Percentiles rank a stretch among this genome's conserved stretches.
These are phyloP conservation scores for Zygaena filipendulae DNA, from an alignment of 2,888 invertebrate species.

Conservation along the genomic window DNA sequence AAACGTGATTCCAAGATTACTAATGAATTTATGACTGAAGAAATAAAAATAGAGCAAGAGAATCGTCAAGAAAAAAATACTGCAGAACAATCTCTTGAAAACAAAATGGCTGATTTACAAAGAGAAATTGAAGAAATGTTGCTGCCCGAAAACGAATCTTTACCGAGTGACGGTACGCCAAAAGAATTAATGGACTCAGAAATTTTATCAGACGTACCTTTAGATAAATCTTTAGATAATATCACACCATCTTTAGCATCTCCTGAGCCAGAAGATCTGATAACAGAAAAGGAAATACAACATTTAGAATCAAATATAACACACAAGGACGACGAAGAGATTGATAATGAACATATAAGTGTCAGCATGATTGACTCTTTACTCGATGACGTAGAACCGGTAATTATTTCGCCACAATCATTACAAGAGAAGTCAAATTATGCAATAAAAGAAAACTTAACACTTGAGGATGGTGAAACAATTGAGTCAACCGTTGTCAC, in stretches of 20 bases:
- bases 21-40: constrained; percentile 20
- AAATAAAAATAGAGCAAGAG: constrained; percentile 15
- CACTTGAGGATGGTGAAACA: constrained; percentile 3
- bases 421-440: too few species aligned
- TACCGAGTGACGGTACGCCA: constrained; percentile 39
- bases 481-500: constrained; percentile 2
- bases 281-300: constrained; percentile 5
- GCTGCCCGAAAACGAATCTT: constrained; percentile 54
- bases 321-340: constrained; percentile 5
- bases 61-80: constrained; percentile 19
- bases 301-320: constrained; percentile 11
- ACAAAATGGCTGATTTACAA: constrained; percentile 59
- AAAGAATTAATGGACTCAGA: constrained; percentile 37
- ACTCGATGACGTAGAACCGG: constrained; percentile 29
- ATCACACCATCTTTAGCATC: constrained; percentile 42
- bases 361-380: constrained; percentile 38
- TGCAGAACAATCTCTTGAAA: constrained; percentile 52
- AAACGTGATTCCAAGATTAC: too few species aligned
- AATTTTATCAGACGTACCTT: constrained; percentile 31
- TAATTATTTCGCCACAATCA: constrained; percentile 20
- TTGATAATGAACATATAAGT: constrained; percentile 33
- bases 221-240: constrained; percentile 38
- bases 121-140: constrained; percentile 62
- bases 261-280: constrained; percentile 41
- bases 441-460: constrained; percentile 1